phyloP scores from a whole-genome alignment of 2,797 vertebrate species.

The Halcyon leucocephala region DNA sequence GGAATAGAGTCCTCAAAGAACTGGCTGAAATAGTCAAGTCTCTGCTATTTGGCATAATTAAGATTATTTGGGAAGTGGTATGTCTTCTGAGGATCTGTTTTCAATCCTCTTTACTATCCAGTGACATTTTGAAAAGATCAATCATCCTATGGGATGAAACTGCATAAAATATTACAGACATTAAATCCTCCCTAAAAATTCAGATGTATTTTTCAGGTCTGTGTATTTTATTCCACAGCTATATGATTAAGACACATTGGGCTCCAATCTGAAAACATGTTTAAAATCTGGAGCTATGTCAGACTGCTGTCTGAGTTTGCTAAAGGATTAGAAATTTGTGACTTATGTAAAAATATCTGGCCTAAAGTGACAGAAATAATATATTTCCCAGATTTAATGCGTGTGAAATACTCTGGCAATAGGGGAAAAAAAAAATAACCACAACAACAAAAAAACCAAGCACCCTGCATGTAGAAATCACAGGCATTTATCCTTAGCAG shows the following conservation, averaged over 20 bases:
- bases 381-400: conserved; percentile 15
- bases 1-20: background rate
- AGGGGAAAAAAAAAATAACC: background rate
- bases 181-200: conserved; percentile 59
- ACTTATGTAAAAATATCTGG: conserved; percentile 54
- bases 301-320: conserved; percentile 44
- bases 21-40: background rate
- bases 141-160: background rate
- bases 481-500: background rate
- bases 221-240: conserved; percentile 23
- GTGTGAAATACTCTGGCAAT: conserved; percentile 13
- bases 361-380: conserved; percentile 51
- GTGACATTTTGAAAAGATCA: conserved; percentile 44
- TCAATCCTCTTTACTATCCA: conserved; percentile 60
- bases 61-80: conserved; percentile 19
- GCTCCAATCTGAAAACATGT: conserved; percentile 28
- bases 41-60: background rate
- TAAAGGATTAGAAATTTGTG: conserved; percentile 59
- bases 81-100: conserved; percentile 60
- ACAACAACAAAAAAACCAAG: too few species aligned
- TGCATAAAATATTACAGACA: conserved; percentile 38
- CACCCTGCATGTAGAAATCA: background rate
- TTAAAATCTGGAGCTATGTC: conserved; percentile 53
- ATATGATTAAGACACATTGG: conserved; percentile 41
- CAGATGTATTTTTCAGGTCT: conserved; percentile 31